A percentile compares a stretch with the other conserved stretches of the same genome.
These are phyloP conservation scores for Terebella lapidaria DNA, from an alignment of 2,888 invertebrate genomes.

Conservation along the genomic window DNA sequence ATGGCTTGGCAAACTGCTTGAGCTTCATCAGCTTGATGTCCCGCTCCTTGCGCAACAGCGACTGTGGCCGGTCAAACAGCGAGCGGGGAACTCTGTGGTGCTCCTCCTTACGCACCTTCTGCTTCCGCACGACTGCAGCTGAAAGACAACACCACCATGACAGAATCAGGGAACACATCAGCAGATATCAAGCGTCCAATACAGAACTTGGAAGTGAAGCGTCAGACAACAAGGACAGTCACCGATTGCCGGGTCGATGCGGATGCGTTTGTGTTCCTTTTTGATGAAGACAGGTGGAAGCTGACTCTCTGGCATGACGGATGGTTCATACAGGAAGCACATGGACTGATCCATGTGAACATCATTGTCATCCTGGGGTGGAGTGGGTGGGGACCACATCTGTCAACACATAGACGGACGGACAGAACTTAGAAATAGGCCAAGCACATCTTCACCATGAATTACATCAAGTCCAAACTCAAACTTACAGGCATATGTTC, in stretches of 20 bases:
- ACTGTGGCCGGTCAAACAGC: conserved; percentile 73
- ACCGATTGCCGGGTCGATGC: conserved; percentile 60
- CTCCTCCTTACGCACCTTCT: conserved; percentile 64
- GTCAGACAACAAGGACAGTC: conserved; percentile 5
- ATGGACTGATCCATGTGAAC: conserved; percentile 82
- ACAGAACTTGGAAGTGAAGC: background rate
- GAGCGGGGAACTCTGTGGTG: conserved; percentile 73
- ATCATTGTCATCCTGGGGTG: conserved; percentile 88
- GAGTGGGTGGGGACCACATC: conserved; percentile 97
- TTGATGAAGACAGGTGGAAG: conserved; percentile 76
- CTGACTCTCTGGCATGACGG: conserved; percentile 71
- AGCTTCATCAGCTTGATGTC: conserved; percentile 74
- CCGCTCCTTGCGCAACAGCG: conserved; percentile 70
- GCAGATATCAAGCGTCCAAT: too few species aligned
- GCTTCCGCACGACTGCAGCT: conserved; percentile 41
- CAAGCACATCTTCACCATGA: background rate
- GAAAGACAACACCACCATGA: background rate
- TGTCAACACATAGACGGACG: conserved; percentile 53
- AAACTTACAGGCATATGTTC: conserved; percentile 55
- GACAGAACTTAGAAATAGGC: background rate
- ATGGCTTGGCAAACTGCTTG: conserved; percentile 38
- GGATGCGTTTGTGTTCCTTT: conserved; percentile 68
- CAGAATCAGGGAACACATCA: background rate
- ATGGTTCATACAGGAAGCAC: conserved; percentile 75
- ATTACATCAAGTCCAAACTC: too few species aligned